Base-by-base conservation (phyloP, 2,888 invertebrate species). In the Steromphala cineraria region DNA sequence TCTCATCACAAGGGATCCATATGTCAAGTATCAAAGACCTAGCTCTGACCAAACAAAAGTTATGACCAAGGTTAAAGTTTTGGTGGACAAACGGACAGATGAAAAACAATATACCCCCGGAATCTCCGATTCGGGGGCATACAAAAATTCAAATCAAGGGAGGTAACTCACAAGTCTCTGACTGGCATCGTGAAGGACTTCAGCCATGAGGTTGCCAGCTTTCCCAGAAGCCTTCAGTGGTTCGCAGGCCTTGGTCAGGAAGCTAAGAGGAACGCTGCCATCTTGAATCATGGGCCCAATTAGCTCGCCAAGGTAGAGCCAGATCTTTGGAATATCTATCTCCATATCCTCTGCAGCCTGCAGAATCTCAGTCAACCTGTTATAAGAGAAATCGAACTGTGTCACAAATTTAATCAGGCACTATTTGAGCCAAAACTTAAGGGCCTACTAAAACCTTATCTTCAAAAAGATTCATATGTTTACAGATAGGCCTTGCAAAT, bases 271-370 rank as follows among this genome's bases (percentile, higher is more conserved):
- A 28, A 92, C 85, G 79, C 88, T 86, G 40, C 90, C 89, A 80
- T 91, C 92, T 81, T 92, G 90, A 24, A 94, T 84, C 89, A 93
- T 88, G 0, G 92, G 93, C 91, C 94, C 94, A 85, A 97, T 94
- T 91, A 97, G 95, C 94, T 96, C 96, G 79, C 96, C 96, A 90
- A 97, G 94, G 93, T 96, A 96, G 83, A 95, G 95, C 95, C 97
- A 97, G 83, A 97, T 94, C 94, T 95, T 96, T 53, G 98, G 98
- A 92, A 97, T 96, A 95, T 98, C 98, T 87, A 97, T 95, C 85
- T 95, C 95, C 86, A 97, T 94, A 89, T 98, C 98, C 84, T 96
- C 95, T 17, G 96, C 96, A 85, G 92, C 90, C 83, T 95, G 95
- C 81, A 96, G 93, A 82, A 96, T 95, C 90, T 96, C 95, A 83